phyloP scores from a whole-genome alignment of 2,113 vertebrate species.

The Natator depressus region DNA sequence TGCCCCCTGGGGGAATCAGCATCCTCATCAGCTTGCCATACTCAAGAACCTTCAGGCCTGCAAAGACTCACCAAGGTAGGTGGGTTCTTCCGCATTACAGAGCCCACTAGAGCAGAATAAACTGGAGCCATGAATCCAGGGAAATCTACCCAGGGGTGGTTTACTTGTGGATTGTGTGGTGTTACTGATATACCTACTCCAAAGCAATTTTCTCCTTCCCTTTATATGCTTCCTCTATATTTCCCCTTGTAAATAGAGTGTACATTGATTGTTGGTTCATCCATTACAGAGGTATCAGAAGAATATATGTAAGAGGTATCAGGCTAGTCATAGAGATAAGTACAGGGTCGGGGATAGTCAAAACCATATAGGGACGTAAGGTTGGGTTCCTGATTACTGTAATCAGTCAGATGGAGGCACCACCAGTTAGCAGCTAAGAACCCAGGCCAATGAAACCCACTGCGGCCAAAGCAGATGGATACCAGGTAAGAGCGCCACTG shows the following conservation, averaged over 20 bases:
- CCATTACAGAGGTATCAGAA: background rate
- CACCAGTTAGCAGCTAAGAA: background rate
- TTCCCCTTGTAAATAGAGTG: background rate
- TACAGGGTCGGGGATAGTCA: background rate
- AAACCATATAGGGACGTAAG: background rate
- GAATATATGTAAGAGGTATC: background rate
- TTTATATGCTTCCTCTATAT: background rate
- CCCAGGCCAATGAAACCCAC: background rate
- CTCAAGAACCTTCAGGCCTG: background rate
- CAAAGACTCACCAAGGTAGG: background rate
- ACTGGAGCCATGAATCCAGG: background rate
- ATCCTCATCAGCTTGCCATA: background rate
- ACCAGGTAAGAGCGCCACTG: background rate
- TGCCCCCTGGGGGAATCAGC: background rate
- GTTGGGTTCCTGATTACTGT: background rate
- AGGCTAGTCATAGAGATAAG: background rate
- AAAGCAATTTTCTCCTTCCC: background rate
- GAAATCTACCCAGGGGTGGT: background rate
- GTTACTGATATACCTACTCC: background rate
- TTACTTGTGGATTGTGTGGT: background rate
- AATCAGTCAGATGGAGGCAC: background rate
- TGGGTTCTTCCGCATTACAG: background rate
- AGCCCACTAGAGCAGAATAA: background rate
- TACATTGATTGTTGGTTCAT: background rate
- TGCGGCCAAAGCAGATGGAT: background rate